Percentiles rank a stretch among this genome's conserved stretches.
Conservation (phyloP, 1,140 invertebrate genomes). For the Drosophila murphyi region DNA sequence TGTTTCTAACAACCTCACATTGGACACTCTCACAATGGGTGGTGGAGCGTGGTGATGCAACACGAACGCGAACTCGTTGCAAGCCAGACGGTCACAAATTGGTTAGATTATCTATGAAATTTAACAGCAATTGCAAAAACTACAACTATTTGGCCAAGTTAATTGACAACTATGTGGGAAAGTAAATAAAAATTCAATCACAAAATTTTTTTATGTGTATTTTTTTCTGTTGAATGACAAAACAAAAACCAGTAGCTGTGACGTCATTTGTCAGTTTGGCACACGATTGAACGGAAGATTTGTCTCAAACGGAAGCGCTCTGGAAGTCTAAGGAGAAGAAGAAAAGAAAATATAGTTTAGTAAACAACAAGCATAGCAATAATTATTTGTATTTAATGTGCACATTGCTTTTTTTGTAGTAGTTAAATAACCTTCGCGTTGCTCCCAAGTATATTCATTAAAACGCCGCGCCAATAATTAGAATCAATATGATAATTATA, state of each 20-base stretch:
- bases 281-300: slow-evolving; percentile 30
- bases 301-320: slow-evolving; percentile 11
- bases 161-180: slow-evolving; percentile 36
- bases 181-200: slow-evolving; percentile 12
- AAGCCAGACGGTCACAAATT: too few relatives aligned
- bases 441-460: slow-evolving; percentile 3
- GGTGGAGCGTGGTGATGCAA: not conserved
- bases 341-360: not conserved
- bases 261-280: slow-evolving; percentile 24
- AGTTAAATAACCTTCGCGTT: not conserved
- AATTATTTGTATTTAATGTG: slow-evolving; percentile 17
- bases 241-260: slow-evolving; percentile 2
- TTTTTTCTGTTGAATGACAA: slow-evolving; percentile 6
- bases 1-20: slow-evolving; percentile 14
- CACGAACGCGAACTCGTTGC: slow-evolving; percentile 10
- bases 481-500: not conserved
- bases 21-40: slow-evolving; percentile 3
- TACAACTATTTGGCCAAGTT: slow-evolving; percentile 16
- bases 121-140: not conserved
- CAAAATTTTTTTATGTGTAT: not conserved
- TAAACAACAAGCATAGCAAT: not conserved
- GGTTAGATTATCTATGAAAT: too few relatives aligned
- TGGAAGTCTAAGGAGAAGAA: slow-evolving; percentile 10
- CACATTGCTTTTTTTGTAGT: not conserved
- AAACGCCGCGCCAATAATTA: slow-evolving; percentile 2